Evolutionary conservation across 2,797 vertebrate genomes (phyloP), one percentile per base, ranked within the genome.

Genomic region (Danio tinwini): DNA sequence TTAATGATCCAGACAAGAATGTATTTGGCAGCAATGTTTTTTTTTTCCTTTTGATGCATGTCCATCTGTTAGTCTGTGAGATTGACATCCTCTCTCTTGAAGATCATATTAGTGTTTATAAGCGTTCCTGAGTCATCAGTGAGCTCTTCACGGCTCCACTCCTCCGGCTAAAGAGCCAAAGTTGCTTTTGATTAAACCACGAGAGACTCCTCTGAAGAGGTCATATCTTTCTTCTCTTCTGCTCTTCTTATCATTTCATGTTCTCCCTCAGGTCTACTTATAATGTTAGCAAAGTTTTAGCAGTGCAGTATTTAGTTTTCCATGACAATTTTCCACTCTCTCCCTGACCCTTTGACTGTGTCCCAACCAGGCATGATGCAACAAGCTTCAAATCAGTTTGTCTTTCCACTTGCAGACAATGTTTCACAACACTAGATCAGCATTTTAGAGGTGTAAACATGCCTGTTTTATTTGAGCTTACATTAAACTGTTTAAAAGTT

Each of bases 151-250:
- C 62, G 29, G 63, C 19, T 42, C 12, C 7, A 29, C 29, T 29
- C 4, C 67, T 40, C 78, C 8, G 37, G 52, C 16, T 61, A 74
- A 61, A 64, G 56, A 74, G 56, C 62, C 71, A 67, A 74, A 80
- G 72, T 80, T 83, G 59, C 75, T 64, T 76, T 80, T 44, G 64
- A 82, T 81, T 83, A 77, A 78, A 62, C 53, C 29, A 49, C 1
- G 1, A n/a, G 5, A 37, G 64, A 52, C 80, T 59, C 61, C 47
- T 12, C 71, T 78, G 75, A 45, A 76, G 45, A 59, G 64, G 37
- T 16, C 13, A n/a, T 78, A 40, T 59, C 21, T 76, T 21, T 44
- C 61, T 74, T 37, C 37, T 50, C 47, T 69, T 64, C 40, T 70
- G 39, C n/a, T 70, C 49, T n/a, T 59, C 53, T 58, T 49, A 49